phyloP scores from a whole-genome alignment of 2,888 invertebrate genomes.

The Pollenia angustigena region DNA sequence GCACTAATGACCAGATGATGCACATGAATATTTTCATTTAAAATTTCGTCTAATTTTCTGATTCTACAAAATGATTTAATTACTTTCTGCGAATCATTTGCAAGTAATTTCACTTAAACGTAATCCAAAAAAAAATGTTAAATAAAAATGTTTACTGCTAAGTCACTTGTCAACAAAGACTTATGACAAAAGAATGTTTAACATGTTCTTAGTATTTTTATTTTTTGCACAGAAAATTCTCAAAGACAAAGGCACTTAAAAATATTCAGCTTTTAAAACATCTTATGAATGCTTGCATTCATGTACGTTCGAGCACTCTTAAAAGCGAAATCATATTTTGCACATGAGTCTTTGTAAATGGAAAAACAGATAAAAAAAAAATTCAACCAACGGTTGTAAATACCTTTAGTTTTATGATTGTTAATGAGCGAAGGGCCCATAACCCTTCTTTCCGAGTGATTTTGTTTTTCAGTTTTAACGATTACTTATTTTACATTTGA shows the following conservation, averaged over 20 bases:
- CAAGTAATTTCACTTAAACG: no score
- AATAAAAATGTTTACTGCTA: background rate
- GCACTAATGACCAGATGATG: no score
- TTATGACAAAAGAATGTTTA: background rate
- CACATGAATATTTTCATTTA: no score
- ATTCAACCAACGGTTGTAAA: slow-evolving; percentile 37
- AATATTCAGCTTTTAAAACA: slow-evolving; percentile 19
- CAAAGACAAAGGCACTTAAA: slow-evolving; percentile 22
- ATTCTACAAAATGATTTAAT: no score
- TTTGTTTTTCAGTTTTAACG: slow-evolving; percentile 17
- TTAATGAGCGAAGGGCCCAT: slow-evolving; percentile 38
- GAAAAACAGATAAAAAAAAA: background rate
- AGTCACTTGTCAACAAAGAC: slow-evolving; percentile 19
- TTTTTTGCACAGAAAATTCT: slow-evolving; percentile 4
- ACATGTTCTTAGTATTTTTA: background rate
- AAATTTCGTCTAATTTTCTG: no score
- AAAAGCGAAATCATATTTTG: slow-evolving; percentile 48
- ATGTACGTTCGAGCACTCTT: background rate
- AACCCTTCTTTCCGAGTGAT: slow-evolving; percentile 29
- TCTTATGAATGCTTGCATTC: background rate
- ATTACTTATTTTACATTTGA: slow-evolving; percentile 10
- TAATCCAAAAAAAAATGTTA: no score
- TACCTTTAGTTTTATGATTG: slow-evolving; percentile 1
- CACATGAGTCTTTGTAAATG: background rate
- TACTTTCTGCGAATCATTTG: no score